phyloP scores from a whole-genome alignment of 2,797 vertebrate species.

The Bradypodion pumilum region DNA sequence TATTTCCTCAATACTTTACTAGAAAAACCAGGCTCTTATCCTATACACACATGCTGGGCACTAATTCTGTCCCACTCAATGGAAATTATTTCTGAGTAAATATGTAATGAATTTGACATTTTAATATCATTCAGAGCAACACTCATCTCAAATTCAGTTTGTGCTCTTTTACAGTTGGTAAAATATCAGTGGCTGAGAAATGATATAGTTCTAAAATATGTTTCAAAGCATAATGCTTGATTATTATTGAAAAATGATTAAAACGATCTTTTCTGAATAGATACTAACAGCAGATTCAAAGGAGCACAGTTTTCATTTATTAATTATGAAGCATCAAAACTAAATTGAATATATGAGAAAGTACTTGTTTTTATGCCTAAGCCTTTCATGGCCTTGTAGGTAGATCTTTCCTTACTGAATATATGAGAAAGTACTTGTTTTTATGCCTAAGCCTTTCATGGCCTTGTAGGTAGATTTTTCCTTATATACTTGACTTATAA shows the following conservation, averaged over 20 bases:
- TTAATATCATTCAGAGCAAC: not conserved
- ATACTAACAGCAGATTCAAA: too few relatives aligned
- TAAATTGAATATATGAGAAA: not conserved
- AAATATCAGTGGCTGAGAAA: not conserved
- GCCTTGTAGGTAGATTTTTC: conserved; percentile 30
- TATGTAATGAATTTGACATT: not conserved
- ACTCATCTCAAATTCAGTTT: not conserved
- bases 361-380: not conserved
- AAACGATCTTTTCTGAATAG: too few relatives aligned
- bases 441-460: not conserved
- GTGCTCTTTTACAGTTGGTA: too few relatives aligned
- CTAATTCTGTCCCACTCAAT: not conserved
- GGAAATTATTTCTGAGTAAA: not conserved
- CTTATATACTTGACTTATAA: not conserved
- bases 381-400: not conserved
- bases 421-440: not conserved
- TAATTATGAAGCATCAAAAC: not conserved
- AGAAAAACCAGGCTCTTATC: too few relatives aligned
- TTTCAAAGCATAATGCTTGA: not conserved
- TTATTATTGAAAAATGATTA: not conserved
- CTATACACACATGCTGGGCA: not conserved
- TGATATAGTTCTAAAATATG: not conserved
- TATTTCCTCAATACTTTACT: too few relatives aligned
- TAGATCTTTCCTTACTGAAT: too few relatives aligned
- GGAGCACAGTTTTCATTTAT: not conserved